Evolutionary conservation across 64 coral and sea anemone species (phyloP).

Genomic region (Montipora foliosa): DNA sequence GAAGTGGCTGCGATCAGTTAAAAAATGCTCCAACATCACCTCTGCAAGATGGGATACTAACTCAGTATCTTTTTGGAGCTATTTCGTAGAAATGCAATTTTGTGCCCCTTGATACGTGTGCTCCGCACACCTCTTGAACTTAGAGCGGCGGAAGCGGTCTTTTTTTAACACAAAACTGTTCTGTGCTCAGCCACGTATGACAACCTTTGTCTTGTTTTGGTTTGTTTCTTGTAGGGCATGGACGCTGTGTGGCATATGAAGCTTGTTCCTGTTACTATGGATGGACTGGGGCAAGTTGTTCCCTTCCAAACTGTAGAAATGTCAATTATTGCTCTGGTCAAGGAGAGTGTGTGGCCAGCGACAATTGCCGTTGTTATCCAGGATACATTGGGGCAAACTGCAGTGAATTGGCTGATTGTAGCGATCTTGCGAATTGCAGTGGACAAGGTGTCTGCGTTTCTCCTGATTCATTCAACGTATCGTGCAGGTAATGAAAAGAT

Average conservation of each 20-base stretch:
- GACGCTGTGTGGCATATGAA: constrained; percentile 60
- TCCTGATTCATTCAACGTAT: constrained; percentile 8
- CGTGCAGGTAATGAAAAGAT: constrained; percentile 60
- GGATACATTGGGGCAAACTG: constrained; percentile 44
- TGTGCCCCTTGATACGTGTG: neutral
- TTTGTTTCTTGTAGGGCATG: constrained; percentile 26
- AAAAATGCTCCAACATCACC: neutral
- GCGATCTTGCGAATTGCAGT: constrained; percentile 52
- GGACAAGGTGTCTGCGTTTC: constrained; percentile 41
- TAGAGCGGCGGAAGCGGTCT: neutral
- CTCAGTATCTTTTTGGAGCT: neutral
- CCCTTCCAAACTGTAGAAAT: constrained; percentile 56
- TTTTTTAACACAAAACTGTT: neutral
- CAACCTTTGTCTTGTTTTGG: neutral
- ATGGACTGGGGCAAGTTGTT: constrained; percentile 69
- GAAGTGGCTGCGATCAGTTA: neutral
- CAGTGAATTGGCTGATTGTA: constrained; percentile 48
- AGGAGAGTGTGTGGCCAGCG: constrained; percentile 56
- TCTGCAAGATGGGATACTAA: neutral
- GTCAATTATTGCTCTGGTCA: constrained; percentile 58
- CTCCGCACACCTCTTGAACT: neutral
- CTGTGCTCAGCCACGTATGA: neutral
- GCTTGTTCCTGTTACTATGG: constrained; percentile 46
- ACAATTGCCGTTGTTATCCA: constrained; percentile 59
- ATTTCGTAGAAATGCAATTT: neutral